These are phyloP conservation scores for Esox lucius DNA, from an alignment of 2,797 vertebrate species.

Conservation along the genomic window DNA sequence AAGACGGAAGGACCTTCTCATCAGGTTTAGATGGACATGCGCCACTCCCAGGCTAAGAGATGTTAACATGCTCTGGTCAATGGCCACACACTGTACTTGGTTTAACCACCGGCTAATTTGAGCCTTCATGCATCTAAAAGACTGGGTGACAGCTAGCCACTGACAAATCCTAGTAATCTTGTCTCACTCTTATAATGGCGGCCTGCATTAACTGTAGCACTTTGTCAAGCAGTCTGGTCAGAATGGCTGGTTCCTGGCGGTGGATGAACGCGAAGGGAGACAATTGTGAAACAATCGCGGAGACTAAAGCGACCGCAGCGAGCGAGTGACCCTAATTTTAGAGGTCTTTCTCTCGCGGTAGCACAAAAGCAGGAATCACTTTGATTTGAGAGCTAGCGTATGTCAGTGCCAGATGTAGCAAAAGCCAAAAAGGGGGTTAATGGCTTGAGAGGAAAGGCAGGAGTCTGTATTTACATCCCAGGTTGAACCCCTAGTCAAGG, in stretches of 20 bases:
- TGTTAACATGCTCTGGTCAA: background rate
- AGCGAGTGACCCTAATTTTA: slow-evolving; percentile 25
- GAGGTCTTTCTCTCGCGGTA: background rate
- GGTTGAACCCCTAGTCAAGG: background rate
- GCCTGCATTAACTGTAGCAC: background rate
- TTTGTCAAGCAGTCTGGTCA: background rate
- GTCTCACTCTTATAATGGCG: background rate
- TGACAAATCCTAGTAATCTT: background rate
- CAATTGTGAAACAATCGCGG: background rate
- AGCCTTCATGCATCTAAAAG: background rate
- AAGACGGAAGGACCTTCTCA: slow-evolving; percentile 37
- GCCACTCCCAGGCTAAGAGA: slow-evolving; percentile 39
- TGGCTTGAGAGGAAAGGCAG: slow-evolving; percentile 1
- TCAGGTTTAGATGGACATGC: slow-evolving; percentile 37
- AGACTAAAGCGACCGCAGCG: background rate
- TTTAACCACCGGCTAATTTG: background rate
- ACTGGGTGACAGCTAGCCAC: background rate
- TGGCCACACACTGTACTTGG: background rate
- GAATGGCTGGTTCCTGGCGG: background rate
- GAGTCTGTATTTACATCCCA: slow-evolving; percentile 4
- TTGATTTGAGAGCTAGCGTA: slow-evolving; percentile 26
- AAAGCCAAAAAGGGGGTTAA: background rate
- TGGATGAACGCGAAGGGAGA: background rate
- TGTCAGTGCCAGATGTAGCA: background rate
- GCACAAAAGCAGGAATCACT: slow-evolving; percentile 4